phyloP scores from a whole-genome alignment of 1,140 invertebrate species.

The Tetranychus cinnabarinus region DNA sequence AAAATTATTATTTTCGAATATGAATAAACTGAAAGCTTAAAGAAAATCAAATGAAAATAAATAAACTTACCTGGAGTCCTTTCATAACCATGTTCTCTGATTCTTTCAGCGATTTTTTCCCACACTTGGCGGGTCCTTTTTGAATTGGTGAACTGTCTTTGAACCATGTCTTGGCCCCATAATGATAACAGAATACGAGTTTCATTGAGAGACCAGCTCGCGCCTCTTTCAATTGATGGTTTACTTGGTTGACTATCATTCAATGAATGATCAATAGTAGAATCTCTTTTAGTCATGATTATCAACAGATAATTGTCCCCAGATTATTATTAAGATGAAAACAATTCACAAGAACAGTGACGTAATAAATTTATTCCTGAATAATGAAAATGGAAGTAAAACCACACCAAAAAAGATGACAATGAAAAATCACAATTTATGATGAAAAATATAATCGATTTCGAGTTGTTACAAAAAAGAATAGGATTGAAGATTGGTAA shows the following conservation, averaged over 20 bases:
- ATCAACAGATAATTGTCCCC: too few species aligned
- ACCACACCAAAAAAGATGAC: too few species aligned
- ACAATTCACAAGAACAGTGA: too few species aligned
- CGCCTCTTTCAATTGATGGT: conserved; percentile 9
- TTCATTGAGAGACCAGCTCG: conserved; percentile 9
- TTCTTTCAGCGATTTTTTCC: conserved; percentile 11
- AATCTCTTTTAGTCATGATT: too few species aligned
- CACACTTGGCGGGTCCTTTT: conserved; percentile 10
- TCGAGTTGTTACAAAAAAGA: too few species aligned
- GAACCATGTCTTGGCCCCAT: conserved; percentile 12
- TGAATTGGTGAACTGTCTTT: conserved; percentile 9
- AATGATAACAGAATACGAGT: conserved; percentile 9
- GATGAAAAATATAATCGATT: too few species aligned
- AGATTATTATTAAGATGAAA: too few species aligned
- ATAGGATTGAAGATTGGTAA: too few species aligned
- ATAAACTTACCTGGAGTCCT: conserved; percentile 8
- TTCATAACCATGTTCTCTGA: conserved; percentile 8
- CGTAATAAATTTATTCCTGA: too few species aligned
- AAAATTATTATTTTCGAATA: not conserved
- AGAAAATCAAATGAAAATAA: not conserved
- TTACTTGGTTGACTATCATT: not conserved
- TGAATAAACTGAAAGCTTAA: not conserved
- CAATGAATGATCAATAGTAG: too few species aligned
- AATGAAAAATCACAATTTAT: too few species aligned
- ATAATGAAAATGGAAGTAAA: too few species aligned